These are phyloP conservation scores for Hippoglossus hippoglossus DNA, from an alignment of 2,797 vertebrate species.

Conservation along the genomic window DNA sequence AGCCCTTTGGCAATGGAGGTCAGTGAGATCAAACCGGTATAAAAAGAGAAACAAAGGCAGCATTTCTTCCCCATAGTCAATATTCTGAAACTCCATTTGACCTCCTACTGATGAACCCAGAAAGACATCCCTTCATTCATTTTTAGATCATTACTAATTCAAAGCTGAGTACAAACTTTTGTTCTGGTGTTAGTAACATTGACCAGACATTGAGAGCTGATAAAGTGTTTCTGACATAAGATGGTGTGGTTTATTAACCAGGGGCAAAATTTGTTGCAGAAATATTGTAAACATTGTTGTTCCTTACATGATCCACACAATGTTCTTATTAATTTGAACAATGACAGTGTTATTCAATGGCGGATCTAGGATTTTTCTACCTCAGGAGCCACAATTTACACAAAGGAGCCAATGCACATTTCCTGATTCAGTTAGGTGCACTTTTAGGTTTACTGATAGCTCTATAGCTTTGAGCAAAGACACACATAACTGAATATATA, in stretches of 20 bases:
- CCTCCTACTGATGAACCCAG: constrained; percentile 23
- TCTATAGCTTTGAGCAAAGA: too few relatives aligned
- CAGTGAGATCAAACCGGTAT: constrained; percentile 34
- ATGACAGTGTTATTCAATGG: too few relatives aligned
- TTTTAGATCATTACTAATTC: constrained; percentile 16
- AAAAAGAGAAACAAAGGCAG: constrained; percentile 46
- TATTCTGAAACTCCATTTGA: constrained; percentile 38
- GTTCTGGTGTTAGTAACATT: constrained; percentile 16
- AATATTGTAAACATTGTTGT: not conserved
- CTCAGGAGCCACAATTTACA: too few relatives aligned
- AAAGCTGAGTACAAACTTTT: constrained; percentile 5
- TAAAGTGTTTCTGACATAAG: constrained; percentile 1
- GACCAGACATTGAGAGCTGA: not conserved
- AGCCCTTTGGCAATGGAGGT: constrained; percentile 56
- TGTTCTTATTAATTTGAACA: too few relatives aligned
- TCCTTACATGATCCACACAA: too few relatives aligned
- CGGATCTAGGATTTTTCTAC: too few relatives aligned
- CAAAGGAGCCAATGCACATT: too few relatives aligned
- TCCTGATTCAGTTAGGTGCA: too few relatives aligned
- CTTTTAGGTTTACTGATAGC: too few relatives aligned
- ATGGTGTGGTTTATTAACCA: not conserved
- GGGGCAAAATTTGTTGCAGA: not conserved
- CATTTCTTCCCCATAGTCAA: constrained; percentile 44
- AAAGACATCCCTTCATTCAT: constrained; percentile 27
- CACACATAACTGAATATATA: too few relatives aligned